Evolutionary conservation across 2,113 vertebrate genomes (phyloP).

Genomic region (Mionectes macconnelli): DNA sequence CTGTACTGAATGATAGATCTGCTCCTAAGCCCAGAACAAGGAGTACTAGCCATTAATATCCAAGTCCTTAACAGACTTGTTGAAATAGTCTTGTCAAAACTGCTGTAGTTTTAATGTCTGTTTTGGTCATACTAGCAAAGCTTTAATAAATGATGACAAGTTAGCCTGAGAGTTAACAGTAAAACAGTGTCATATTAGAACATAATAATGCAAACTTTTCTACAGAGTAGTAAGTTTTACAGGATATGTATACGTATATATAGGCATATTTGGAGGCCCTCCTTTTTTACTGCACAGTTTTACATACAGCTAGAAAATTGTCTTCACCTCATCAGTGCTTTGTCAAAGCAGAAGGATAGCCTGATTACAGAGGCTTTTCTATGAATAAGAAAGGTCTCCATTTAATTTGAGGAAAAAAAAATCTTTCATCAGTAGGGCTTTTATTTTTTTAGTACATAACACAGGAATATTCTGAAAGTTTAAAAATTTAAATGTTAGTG

Average conservation of each 20-base stretch:
- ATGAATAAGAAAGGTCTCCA: background rate
- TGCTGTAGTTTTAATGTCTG: constrained; percentile 5
- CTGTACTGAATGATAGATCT: background rate
- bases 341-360: background rate
- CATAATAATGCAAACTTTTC: background rate
- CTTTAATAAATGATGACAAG: constrained; percentile 12
- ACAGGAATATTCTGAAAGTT: background rate
- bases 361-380: background rate
- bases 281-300: background rate
- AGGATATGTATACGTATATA: background rate
- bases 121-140: background rate
- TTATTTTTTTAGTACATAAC: background rate
- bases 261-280: background rate
- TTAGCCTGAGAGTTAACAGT: background rate
- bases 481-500: background rate
- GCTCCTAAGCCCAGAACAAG: background rate
- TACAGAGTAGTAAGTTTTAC: background rate
- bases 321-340: background rate
- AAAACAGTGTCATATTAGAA: background rate
- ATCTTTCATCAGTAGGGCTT: background rate
- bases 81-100: constrained; percentile 40
- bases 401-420: background rate
- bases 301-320: background rate
- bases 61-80: background rate
- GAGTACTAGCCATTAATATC: background rate